These are phyloP conservation scores for Drosophila borealis DNA, from an alignment of 2,888 invertebrate species.

Conservation along the genomic window DNA sequence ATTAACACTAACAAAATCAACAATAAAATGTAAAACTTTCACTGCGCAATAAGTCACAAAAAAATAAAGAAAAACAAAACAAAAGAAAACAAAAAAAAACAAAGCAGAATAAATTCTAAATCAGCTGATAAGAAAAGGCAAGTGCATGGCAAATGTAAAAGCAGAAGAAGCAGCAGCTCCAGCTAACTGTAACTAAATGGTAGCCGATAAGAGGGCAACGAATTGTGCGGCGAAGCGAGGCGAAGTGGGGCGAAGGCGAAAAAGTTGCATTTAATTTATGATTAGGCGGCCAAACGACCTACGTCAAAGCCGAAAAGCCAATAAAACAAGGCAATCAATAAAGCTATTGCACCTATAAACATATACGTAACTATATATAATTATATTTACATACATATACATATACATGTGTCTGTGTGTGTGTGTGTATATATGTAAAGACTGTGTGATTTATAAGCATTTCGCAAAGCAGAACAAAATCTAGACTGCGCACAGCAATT, in stretches of 20 bases:
- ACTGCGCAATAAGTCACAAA: constrained; percentile 73
- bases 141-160: constrained; percentile 43
- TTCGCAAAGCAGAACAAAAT: background rate
- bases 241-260: background rate
- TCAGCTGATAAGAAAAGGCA: constrained; percentile 44
- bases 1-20: constrained; percentile 31
- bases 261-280: constrained; percentile 52
- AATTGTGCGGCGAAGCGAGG: background rate
- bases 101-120: constrained; percentile 11
- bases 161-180: constrained; percentile 2
- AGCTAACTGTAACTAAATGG: constrained; percentile 23
- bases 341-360: constrained; percentile 5
- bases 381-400: background rate
- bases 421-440: constrained; percentile 5
- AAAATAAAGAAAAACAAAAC: constrained; percentile 35
- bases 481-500: constrained; percentile 1
- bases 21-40: constrained; percentile 63
- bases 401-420: background rate
- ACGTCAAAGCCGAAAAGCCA: constrained; percentile 61
- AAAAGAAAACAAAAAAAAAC: constrained; percentile 21
- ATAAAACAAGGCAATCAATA: constrained; percentile 34
- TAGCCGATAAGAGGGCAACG: constrained; percentile 19
- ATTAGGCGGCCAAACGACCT: constrained; percentile 57
- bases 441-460: constrained; percentile 18
- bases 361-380: background rate